Conservation (phyloP, 2,113 vertebrate species). For the Pleuronectes platessa region DNA sequence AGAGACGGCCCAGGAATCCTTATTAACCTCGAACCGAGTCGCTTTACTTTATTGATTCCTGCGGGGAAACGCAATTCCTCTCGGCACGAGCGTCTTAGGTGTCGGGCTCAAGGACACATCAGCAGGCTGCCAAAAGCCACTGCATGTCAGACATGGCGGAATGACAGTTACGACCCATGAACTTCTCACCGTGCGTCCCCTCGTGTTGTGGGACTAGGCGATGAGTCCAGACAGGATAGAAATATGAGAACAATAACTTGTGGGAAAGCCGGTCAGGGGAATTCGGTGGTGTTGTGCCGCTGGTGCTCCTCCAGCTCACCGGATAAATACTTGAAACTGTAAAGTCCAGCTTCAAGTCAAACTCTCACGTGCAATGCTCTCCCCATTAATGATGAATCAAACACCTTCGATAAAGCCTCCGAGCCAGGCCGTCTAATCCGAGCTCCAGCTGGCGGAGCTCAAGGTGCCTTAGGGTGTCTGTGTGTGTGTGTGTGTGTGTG, state of each 20-base stretch:
- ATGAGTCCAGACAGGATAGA: neutral
- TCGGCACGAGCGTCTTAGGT: neutral
- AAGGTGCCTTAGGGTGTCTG: conserved; percentile 32
- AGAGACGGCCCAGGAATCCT: neutral
- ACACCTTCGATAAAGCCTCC: conserved; percentile 36
- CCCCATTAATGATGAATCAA: conserved; percentile 57
- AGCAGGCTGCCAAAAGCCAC: neutral
- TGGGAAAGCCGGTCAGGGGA: neutral
- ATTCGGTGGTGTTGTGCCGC: neutral
- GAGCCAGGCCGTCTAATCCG: conserved; percentile 51
- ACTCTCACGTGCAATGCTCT: neutral
- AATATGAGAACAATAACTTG: neutral
- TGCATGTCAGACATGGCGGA: neutral
- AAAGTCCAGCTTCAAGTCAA: neutral
- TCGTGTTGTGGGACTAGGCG: neutral
- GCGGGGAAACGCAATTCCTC: neutral
- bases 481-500: conserved; percentile 30
- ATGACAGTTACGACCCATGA: conserved; percentile 13
- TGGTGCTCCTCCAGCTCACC: too few relatives aligned
- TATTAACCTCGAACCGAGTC: neutral
- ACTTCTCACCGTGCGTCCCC: neutral
- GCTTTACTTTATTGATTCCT: neutral
- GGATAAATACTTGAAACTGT: too few relatives aligned
- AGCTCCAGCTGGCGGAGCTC: conserved; percentile 56
- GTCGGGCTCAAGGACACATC: neutral